phyloP scores from a whole-genome alignment of 2,797 vertebrate species.

The Coracias cyanogaster region DNA sequence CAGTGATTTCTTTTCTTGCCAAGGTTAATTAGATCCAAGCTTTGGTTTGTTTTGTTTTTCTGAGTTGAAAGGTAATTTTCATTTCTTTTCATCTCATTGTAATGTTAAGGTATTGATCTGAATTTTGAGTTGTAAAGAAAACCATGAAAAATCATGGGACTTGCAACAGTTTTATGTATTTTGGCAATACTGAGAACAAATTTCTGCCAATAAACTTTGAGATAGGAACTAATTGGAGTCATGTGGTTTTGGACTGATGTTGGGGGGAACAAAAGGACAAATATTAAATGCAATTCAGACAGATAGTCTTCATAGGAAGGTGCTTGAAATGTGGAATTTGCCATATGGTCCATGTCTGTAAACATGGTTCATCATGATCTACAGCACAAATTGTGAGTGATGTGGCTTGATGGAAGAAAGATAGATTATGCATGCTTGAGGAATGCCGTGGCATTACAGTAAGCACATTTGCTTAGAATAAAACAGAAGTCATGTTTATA shows the following conservation, averaged over 20 bases:
- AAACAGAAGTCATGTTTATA: not conserved
- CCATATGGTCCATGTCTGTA: not conserved
- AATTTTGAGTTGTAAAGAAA: conserved; percentile 66
- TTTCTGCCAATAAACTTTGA: conserved; percentile 78
- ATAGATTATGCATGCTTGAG: not conserved
- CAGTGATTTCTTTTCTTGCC: conserved; percentile 31
- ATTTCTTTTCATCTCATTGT: conserved; percentile 62
- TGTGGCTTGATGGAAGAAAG: not conserved
- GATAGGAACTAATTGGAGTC: conserved; percentile 80
- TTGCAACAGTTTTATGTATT: conserved; percentile 73
- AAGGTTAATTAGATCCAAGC: conserved; percentile 62
- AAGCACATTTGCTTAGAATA: not conserved
- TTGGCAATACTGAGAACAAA: conserved; percentile 74
- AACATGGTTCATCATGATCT: not conserved
- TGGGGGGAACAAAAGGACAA: conserved; percentile 57
- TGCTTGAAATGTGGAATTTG: conserved; percentile 63
- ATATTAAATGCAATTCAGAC: conserved; percentile 71
- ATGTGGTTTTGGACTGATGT: conserved; percentile 76
- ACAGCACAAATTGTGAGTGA: not conserved
- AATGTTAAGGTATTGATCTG: conserved; percentile 57
- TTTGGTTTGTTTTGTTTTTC: conserved; percentile 52
- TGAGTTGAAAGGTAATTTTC: conserved; percentile 66
- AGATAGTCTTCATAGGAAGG: conserved; percentile 72
- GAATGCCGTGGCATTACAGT: not conserved
- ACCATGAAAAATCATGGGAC: conserved; percentile 61